Evolutionary conservation across 2,113 vertebrate species (phyloP).

Genomic region (Coptodon bakossiorum): DNA sequence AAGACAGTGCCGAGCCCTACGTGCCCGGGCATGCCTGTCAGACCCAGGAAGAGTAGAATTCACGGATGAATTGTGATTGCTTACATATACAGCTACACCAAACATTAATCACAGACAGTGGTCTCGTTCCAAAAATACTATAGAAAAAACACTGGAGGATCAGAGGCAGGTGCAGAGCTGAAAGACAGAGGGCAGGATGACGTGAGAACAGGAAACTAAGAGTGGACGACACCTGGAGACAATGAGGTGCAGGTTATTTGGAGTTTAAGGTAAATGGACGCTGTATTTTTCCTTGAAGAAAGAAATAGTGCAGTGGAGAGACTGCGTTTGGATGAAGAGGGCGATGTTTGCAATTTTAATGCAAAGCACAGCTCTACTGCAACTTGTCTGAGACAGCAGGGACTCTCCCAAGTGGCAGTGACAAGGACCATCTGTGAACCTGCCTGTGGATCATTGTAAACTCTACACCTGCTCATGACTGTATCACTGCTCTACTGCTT

Average conservation of each 20-base stretch:
- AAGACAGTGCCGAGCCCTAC: constrained; percentile 29
- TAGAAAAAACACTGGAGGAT: neutral
- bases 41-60: constrained; percentile 42
- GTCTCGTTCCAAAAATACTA: constrained; percentile 20
- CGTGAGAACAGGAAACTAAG: neutral
- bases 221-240: neutral
- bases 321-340: neutral
- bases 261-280: neutral
- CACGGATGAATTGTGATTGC: constrained; percentile 63
- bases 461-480: constrained; percentile 49
- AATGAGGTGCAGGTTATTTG: neutral
- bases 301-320: neutral
- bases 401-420: constrained; percentile 50
- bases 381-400: constrained; percentile 58
- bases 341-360: constrained; percentile 61
- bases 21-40: constrained; percentile 49
- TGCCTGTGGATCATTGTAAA: constrained; percentile 54
- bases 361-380: constrained; percentile 48
- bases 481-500: constrained; percentile 2
- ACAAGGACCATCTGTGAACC: constrained; percentile 52
- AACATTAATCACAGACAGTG: constrained; percentile 64
- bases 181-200: neutral
- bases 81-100: constrained; percentile 58
- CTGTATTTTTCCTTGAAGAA: constrained; percentile 6
- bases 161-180: constrained; percentile 3